phyloP scores from a whole-genome alignment of 2,888 invertebrate species.

The Ophion obscuratus region DNA sequence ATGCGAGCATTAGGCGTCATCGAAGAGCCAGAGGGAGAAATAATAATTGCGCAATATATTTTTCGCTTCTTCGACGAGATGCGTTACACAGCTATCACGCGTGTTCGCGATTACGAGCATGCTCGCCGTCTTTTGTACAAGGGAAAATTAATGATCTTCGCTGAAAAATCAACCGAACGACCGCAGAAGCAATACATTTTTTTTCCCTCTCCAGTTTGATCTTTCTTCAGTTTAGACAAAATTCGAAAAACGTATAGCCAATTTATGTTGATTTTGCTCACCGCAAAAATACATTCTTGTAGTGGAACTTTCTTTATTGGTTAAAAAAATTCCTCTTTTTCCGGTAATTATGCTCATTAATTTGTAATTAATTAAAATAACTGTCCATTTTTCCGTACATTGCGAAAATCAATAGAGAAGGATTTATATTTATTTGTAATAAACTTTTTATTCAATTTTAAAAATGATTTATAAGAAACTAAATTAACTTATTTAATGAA shows the following conservation, averaged over 20 bases:
- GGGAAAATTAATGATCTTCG: constrained; percentile 37
- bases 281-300: too few relatives aligned
- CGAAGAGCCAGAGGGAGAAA: constrained; percentile 26
- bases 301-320: too few relatives aligned
- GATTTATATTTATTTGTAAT: not conserved
- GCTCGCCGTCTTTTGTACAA: constrained; percentile 10
- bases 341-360: not conserved
- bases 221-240: not conserved
- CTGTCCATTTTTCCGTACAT: too few relatives aligned
- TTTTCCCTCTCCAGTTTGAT: not conserved
- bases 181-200: not conserved
- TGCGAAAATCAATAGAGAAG: too few relatives aligned
- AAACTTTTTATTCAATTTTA: not conserved
- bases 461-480: not conserved
- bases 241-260: not conserved
- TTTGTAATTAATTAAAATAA: not conserved
- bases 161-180: not conserved
- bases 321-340: too few relatives aligned
- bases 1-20: constrained; percentile 36
- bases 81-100: constrained; percentile 38
- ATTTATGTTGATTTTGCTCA: not conserved
- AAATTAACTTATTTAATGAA: too few relatives aligned
- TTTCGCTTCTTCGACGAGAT: constrained; percentile 25
- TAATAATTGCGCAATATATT: constrained; percentile 45
- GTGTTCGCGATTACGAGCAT: constrained; percentile 42